Evolutionary conservation across 2,888 invertebrate genomes (phyloP).

Genomic region (Baronia brevicornis): DNA sequence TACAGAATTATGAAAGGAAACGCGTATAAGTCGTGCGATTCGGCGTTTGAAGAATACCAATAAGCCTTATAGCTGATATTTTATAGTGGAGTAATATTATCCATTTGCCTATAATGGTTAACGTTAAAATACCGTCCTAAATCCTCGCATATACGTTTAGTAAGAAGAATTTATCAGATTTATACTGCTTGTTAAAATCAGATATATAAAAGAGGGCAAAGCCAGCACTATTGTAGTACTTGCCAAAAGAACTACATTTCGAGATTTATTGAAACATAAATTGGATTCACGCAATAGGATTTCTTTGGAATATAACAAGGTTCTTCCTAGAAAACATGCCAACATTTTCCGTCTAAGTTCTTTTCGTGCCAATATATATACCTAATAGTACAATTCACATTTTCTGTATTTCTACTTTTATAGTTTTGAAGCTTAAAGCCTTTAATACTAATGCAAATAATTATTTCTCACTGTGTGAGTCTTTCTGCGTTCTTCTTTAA

Average conservation of each 20-base stretch:
- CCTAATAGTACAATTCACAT: slow-evolving; percentile 27
- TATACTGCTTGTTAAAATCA: slow-evolving; percentile 3
- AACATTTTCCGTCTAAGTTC: slow-evolving; percentile 34
- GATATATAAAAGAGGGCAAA: slow-evolving; percentile 6
- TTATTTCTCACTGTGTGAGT: slow-evolving; percentile 6
- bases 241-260: slow-evolving; percentile 23
- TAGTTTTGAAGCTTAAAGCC: slow-evolving; percentile 12
- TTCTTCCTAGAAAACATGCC: slow-evolving; percentile 42
- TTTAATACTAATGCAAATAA: slow-evolving; percentile 3
- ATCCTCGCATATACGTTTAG: neutral
- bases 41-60: slow-evolving; percentile 22
- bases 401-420: slow-evolving; percentile 13
- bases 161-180: neutral
- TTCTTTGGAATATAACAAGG: slow-evolving; percentile 35
- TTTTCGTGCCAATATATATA: slow-evolving; percentile 38
- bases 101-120: neutral
- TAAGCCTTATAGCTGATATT: slow-evolving; percentile 19
- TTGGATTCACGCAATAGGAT: slow-evolving; percentile 32
- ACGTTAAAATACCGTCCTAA: slow-evolving; percentile 17
- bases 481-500: slow-evolving; percentile 6
- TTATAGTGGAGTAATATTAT: slow-evolving; percentile 1
- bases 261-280: slow-evolving; percentile 30
- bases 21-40: slow-evolving; percentile 30
- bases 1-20: slow-evolving; percentile 32
- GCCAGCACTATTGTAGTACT: slow-evolving; percentile 15